Evolutionary conservation across 2,113 vertebrate species (phyloP).

Genomic region (Perca fluviatilis): DNA sequence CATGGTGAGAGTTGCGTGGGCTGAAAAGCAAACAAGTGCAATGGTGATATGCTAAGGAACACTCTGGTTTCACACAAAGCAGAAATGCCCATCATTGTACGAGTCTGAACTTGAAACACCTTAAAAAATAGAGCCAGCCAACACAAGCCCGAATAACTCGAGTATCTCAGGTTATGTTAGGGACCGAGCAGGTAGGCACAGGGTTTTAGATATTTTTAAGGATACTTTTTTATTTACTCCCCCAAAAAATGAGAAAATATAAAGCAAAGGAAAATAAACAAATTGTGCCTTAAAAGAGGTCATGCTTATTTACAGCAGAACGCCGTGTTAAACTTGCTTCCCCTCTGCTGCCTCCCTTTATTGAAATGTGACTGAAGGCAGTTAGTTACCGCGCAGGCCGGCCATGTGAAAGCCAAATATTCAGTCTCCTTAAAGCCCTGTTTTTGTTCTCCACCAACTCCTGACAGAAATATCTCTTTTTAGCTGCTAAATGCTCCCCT

Average conservation of each 20-base stretch:
- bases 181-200: not conserved
- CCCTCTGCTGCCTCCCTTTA: too few species aligned
- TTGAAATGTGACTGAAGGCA: too few species aligned
- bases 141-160: not conserved
- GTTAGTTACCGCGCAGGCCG: too few species aligned
- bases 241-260: not conserved
- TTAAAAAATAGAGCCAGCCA: conserved; percentile 4
- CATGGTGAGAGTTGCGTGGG: conserved; percentile 51
- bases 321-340: too few species aligned
- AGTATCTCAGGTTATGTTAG: not conserved
- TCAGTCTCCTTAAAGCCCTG: not conserved
- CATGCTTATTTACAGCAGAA: not conserved
- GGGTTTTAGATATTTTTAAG: not conserved
- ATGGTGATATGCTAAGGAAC: conserved; percentile 35
- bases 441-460: too few species aligned
- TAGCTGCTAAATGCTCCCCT: not conserved
- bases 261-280: not conserved
- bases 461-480: not conserved
- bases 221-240: not conserved
- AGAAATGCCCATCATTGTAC: conserved; percentile 18
- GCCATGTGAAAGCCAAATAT: too few species aligned
- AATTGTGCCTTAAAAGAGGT: not conserved
- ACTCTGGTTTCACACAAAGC: conserved; percentile 44
- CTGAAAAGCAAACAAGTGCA: conserved; percentile 45
- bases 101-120: conserved; percentile 33